phyloP scores from a whole-genome alignment of 2,113 vertebrate genomes.

The Oryctolagus cuniculus region mOryCun1.1 NC_091435.1:61915501-61916000 shows the following conservation, averaged over 20 bases:
- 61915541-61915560: conserved; percentile 55
- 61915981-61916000: not conserved
- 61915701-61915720: conserved; percentile 60
- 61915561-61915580: conserved; percentile 79
- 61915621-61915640: conserved; percentile 66
- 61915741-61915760: not conserved
- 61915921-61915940: not conserved
- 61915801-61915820: conserved; percentile 5
- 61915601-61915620: conserved; percentile 70
- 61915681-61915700: conserved; percentile 7
- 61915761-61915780: conserved; percentile 33
- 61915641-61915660: conserved; percentile 58
- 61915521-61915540: conserved; percentile 64
- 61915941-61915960: not conserved
- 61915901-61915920: not conserved
- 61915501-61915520: conserved; percentile 68
- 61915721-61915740: not conserved
- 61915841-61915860: not conserved
- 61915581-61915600: conserved; percentile 63
- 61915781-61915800: not conserved
- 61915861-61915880: conserved; percentile 16
- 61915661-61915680: not conserved
- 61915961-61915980: not conserved
- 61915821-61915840: conserved; percentile 5
- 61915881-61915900: not conserved